These are phyloP conservation scores for Drosophila ananassae DNA, from an alignment of 1,140 invertebrate genomes.

Conservation along the genomic window DNA sequence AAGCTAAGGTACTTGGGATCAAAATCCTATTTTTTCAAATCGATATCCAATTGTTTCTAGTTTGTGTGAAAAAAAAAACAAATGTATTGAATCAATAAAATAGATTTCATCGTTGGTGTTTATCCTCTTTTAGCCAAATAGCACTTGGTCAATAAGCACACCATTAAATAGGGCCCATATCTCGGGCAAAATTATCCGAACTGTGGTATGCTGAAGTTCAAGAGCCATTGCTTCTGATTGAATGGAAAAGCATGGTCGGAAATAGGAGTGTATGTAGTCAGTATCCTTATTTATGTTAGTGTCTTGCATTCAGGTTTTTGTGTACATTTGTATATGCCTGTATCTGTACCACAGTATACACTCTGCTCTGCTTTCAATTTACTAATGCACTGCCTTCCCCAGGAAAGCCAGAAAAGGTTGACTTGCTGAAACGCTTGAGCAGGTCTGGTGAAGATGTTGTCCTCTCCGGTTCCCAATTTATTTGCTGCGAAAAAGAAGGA, in stretches of 20 bases:
- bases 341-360: slow-evolving; percentile 27
- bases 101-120: too few relatives aligned
- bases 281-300: slow-evolving; percentile 56
- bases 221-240: slow-evolving; percentile 57
- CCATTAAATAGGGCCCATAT: slow-evolving; percentile 33
- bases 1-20: too few relatives aligned
- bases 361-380: slow-evolving; percentile 72
- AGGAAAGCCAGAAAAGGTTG: slow-evolving; percentile 43
- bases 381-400: slow-evolving; percentile 62
- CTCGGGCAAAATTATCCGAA: neutral
- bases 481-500: slow-evolving; percentile 10
- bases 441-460: slow-evolving; percentile 13
- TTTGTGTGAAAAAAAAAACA: too few relatives aligned
- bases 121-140: neutral
- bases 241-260: slow-evolving; percentile 31
- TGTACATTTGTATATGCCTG: slow-evolving; percentile 33
- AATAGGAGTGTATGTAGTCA: neutral
- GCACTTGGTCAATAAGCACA: slow-evolving; percentile 43
- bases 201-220: slow-evolving; percentile 16
- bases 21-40: too few relatives aligned
- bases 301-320: slow-evolving; percentile 54
- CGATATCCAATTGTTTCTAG: too few relatives aligned
- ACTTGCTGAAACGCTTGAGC: slow-evolving; percentile 41
- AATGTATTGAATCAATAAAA: too few relatives aligned
- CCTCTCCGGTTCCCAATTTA: slow-evolving; percentile 15